These are phyloP conservation scores for Drosophila helvetica DNA, from an alignment of 2,888 invertebrate genomes.

Conservation along the genomic window DNA sequence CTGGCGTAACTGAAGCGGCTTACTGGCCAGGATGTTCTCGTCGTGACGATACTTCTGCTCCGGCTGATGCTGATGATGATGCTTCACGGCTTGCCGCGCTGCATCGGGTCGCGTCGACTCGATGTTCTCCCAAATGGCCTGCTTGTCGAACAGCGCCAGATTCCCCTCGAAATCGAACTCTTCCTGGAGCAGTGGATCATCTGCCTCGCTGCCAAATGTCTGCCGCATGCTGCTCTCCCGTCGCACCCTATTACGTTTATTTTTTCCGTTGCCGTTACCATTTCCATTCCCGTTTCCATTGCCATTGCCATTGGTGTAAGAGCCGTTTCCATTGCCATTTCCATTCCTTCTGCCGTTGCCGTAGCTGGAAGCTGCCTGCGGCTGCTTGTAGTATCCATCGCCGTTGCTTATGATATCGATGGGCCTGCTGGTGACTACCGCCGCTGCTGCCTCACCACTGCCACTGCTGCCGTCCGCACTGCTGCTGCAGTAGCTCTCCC, in stretches of 20 bases:
- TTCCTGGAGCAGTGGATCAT: constrained; percentile 84
- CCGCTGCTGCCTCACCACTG: constrained; percentile 43
- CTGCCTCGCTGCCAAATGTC: constrained; percentile 83
- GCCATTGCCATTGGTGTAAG: constrained; percentile 30
- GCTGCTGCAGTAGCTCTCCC: constrained; percentile 71
- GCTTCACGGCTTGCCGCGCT: constrained; percentile 82
- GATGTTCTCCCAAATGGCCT: constrained; percentile 91
- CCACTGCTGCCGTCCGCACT: constrained; percentile 60
- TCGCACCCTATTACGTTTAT: constrained; percentile 75
- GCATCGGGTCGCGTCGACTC: constrained; percentile 84
- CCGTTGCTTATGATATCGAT: constrained; percentile 79
- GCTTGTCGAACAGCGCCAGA: constrained; percentile 94
- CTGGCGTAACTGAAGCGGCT: constrained; percentile 87
- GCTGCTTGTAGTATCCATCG: constrained; percentile 54
- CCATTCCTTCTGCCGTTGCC: constrained; percentile 49
- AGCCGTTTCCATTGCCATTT: constrained; percentile 35
- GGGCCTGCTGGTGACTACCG: constrained; percentile 68
- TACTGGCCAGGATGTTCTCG: constrained; percentile 91
- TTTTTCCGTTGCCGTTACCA: constrained; percentile 58
- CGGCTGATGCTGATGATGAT: constrained; percentile 70
- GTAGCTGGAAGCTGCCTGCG: constrained; percentile 76
- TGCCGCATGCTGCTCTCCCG: constrained; percentile 79
- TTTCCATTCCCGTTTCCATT: constrained; percentile 53
- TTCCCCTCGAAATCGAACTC: constrained; percentile 98
- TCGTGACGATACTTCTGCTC: constrained; percentile 89